These are phyloP conservation scores for Threskiornis aethiopicus DNA, from an alignment of 2,797 vertebrate genomes.

Conservation along the genomic window DNA sequence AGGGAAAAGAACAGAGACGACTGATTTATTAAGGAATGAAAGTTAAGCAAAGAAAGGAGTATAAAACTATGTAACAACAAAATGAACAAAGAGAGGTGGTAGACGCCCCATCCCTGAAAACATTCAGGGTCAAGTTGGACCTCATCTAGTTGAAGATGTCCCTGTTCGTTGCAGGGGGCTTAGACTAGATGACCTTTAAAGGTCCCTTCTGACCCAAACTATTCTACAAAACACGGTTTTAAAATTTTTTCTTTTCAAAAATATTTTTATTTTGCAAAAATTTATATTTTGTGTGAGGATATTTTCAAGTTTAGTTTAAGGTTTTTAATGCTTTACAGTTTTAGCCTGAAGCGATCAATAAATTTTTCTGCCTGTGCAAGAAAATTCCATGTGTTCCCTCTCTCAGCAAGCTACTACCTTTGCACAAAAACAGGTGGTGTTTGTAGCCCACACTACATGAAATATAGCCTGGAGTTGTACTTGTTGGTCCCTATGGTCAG, in stretches of 20 bases:
- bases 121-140: too few species aligned
- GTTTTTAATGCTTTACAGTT: background rate
- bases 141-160: too few species aligned
- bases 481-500: background rate
- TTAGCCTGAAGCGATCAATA: background rate
- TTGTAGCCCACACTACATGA: background rate
- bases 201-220: background rate
- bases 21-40: background rate
- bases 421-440: background rate
- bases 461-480: background rate
- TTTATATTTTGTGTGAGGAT: background rate
- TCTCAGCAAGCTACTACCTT: background rate
- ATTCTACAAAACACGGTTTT: background rate
- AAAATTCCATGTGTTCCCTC: background rate
- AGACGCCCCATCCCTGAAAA: too few species aligned
- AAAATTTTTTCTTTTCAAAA: background rate
- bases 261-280: background rate
- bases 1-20: background rate
- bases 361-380: background rate
- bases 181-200: background rate
- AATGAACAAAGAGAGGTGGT: background rate
- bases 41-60: background rate
- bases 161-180: too few species aligned
- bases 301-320: background rate
- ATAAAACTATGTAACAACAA: background rate